phyloP scores from a whole-genome alignment of 2,888 invertebrate genomes.

The Tenthredo mesomela region DNA sequence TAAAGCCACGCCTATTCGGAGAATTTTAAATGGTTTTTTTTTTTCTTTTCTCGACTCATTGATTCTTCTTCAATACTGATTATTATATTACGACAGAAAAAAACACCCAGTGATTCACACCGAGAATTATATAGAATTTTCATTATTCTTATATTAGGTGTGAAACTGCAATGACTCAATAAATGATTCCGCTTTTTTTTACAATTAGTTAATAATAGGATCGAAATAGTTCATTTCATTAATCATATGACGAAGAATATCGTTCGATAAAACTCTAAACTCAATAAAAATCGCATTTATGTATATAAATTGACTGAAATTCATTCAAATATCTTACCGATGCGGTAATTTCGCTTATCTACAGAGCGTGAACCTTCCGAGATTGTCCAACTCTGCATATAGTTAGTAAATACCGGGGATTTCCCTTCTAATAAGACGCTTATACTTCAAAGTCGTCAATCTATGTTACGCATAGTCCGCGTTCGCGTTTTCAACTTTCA shows the following conservation, averaged over 20 bases:
- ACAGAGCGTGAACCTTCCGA: neutral
- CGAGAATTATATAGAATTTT: neutral
- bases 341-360: neutral
- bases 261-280: neutral
- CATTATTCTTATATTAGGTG: neutral
- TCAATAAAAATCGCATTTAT: neutral
- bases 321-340: neutral
- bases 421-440: neutral
- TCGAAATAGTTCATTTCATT: neutral
- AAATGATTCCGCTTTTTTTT: neutral
- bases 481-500: too few species aligned
- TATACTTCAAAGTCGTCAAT: neutral
- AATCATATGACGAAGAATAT: neutral
- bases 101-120: neutral
- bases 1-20: constrained; percentile 31
- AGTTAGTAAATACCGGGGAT: neutral
- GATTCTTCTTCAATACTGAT: neutral
- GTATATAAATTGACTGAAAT: neutral
- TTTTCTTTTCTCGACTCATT: neutral
- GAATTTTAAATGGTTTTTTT: constrained; percentile 12
- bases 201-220: neutral
- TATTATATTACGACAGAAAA: neutral
- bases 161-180: neutral
- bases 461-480: neutral
- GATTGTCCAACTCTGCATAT: neutral